Evolutionary conservation across 2,888 invertebrate species (phyloP).

Genomic region (Drosophila anceps): DNA sequence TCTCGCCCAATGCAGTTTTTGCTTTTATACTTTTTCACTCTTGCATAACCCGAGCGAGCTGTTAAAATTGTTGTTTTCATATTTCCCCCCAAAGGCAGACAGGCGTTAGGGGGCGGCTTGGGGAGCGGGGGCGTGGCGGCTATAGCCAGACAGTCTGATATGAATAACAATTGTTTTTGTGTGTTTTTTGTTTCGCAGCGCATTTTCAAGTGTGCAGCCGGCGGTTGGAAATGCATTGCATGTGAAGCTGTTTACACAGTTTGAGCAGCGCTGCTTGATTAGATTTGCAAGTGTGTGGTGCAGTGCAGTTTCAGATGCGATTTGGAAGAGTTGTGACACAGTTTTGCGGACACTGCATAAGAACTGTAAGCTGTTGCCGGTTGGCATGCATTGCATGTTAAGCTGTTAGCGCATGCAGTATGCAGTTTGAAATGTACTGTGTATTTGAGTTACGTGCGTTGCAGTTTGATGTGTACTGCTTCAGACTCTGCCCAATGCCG

Average conservation of each 20-base stretch:
- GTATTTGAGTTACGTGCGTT: too few species aligned
- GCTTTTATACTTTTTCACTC: not conserved
- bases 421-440: too few species aligned
- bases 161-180: slow-evolving; percentile 65
- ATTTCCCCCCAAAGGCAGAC: slow-evolving; percentile 33
- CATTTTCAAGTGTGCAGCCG: slow-evolving; percentile 46
- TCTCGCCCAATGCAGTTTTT: slow-evolving; percentile 33
- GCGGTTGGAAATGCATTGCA: slow-evolving; percentile 22
- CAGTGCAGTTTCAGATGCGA: not conserved
- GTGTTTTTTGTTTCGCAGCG: slow-evolving; percentile 4
- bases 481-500: too few species aligned
- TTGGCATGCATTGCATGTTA: too few species aligned
- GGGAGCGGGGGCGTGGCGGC: slow-evolving; percentile 2
- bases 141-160: slow-evolving; percentile 59
- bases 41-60: slow-evolving; percentile 59
- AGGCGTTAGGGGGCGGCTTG: slow-evolving; percentile 21
- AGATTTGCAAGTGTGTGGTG: not conserved
- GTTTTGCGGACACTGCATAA: too few species aligned
- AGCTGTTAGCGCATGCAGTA: too few species aligned
- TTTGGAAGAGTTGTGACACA: too few species aligned
- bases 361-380: too few species aligned
- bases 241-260: not conserved
- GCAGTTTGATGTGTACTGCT: too few species aligned
- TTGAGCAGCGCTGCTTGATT: slow-evolving; percentile 6
- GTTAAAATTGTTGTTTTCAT: slow-evolving; percentile 24